Base-by-base conservation (phyloP, 2,113 vertebrate genomes). In the Corythornis madagascariensis region DNA sequence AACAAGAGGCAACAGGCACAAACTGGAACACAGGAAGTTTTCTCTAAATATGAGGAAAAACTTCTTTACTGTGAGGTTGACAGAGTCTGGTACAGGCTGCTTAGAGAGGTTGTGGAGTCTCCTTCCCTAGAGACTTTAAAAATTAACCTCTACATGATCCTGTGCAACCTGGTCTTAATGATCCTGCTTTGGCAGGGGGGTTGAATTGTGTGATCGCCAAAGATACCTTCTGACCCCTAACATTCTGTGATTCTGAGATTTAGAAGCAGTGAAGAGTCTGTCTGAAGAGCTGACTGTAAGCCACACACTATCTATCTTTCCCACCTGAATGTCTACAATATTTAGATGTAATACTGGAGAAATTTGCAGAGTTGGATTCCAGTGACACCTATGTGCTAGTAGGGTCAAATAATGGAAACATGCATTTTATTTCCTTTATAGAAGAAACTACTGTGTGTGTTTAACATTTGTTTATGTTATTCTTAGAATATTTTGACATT, bases 401-500 rank as follows among this genome's bases (percentile, higher is more conserved):
- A 45, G 13, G 28, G 67, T 66, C 79, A 89, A 83, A 80, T 45
- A 82, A 45, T 70, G 47, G 38, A 79, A 84, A 76, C 38, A 40
- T 55, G 52, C 38, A 86, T 77, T 89, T 79, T 89, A 61, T 94
- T 87, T 91, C 66, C 56, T 77, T 86, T 73, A 28, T 45, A 83
- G 60, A 91, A 80, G 55, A 91, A 93, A 83, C 73, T 29, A 73
- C 13, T 63, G 7, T 65, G 33, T 64, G 55, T 70, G 40, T 92
- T 92, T 93, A 73, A 45, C 15, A 53, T 76, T 64, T 76, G 69
- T 74, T 96, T 94, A 42, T 75, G 22, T 76, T 83, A 50, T 50
- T 88, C 59, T 69, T 55, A 70, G 88, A 94, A 88, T 80, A 73
- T 70, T 89, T 86, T 63, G 47, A 83, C 88, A 47, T 80, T 90